Conservation (phyloP, 2,888 invertebrate genomes). For the Horisme vitalbata region DNA sequence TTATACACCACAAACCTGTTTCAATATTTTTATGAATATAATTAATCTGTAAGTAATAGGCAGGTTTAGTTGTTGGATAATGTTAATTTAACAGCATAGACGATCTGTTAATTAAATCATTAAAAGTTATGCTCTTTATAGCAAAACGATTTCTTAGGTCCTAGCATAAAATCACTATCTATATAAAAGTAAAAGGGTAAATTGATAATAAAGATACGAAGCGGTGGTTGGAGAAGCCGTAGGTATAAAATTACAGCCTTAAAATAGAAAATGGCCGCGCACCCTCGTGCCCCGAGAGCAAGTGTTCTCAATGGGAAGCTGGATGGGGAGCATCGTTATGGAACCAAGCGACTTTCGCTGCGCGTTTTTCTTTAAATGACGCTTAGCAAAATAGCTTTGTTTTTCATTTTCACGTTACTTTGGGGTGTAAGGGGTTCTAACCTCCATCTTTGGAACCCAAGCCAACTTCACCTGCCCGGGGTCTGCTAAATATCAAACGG, state of each 20-base stretch:
- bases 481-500: too few species aligned
- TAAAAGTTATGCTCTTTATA: conserved; percentile 7
- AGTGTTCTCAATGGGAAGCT: conserved; percentile 39
- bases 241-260: conserved; percentile 37
- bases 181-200: conserved; percentile 29
- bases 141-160: conserved; percentile 16
- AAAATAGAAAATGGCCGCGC: conserved; percentile 39
- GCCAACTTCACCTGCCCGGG: too few species aligned
- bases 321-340: conserved; percentile 37
- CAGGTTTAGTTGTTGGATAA: too few species aligned
- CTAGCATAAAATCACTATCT: conserved; percentile 25
- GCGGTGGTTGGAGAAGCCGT: conserved; percentile 31
- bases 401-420: conserved; percentile 20
- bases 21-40: too few species aligned
- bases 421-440: too few species aligned
- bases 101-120: background rate
- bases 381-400: conserved; percentile 30
- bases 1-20: too few species aligned
- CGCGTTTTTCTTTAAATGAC: conserved; percentile 35
- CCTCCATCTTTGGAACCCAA: too few species aligned
- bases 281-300: conserved; percentile 35
- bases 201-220: conserved; percentile 34
- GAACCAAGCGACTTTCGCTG: conserved; percentile 32
- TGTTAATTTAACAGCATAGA: too few species aligned
- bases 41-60: too few species aligned